Evolutionary conservation across 37 sponge, comb jelly and placozoan species (phyloP).

Genomic region (Chondrilla cf. caribensis): DNA sequence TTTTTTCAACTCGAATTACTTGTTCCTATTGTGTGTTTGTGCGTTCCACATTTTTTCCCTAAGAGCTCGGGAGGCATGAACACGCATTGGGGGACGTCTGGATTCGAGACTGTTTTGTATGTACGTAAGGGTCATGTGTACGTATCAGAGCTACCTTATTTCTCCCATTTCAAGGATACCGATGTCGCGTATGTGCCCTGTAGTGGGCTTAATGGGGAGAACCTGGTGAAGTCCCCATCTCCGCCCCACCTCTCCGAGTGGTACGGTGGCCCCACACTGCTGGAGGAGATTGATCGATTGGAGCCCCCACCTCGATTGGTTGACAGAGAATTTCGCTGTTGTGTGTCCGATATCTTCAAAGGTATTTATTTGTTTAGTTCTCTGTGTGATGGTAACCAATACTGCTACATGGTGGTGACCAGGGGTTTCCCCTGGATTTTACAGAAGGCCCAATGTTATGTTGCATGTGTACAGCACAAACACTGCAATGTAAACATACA

Average conservation of each 20-base stretch:
- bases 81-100: too few relatives aligned
- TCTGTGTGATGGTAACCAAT: too few relatives aligned
- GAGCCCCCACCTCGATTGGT: constrained; percentile 67
- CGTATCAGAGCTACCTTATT: too few relatives aligned
- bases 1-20: too few relatives aligned
- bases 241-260: constrained; percentile 38
- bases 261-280: constrained; percentile 83
- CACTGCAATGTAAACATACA: background rate
- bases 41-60: too few relatives aligned
- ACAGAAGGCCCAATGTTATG: background rate
- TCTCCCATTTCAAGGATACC: constrained; percentile 50
- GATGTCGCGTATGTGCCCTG: constrained; percentile 89
- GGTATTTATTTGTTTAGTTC: constrained; percentile 28
- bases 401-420: background rate
- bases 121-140: too few relatives aligned
- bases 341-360: constrained; percentile 64
- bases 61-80: too few relatives aligned
- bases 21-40: too few relatives aligned
- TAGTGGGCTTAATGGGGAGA: constrained; percentile 92
- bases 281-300: constrained; percentile 65
- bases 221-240: constrained; percentile 44
- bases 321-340: constrained; percentile 78
- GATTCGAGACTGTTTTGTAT: too few relatives aligned
- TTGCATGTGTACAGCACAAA: background rate
- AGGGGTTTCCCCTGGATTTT: background rate